Percentiles rank a stretch among this genome's conserved stretches.
These are phyloP conservation scores for Ecliptopera silaceata DNA, from an alignment of 2,888 invertebrate genomes.

Conservation along the genomic window DNA sequence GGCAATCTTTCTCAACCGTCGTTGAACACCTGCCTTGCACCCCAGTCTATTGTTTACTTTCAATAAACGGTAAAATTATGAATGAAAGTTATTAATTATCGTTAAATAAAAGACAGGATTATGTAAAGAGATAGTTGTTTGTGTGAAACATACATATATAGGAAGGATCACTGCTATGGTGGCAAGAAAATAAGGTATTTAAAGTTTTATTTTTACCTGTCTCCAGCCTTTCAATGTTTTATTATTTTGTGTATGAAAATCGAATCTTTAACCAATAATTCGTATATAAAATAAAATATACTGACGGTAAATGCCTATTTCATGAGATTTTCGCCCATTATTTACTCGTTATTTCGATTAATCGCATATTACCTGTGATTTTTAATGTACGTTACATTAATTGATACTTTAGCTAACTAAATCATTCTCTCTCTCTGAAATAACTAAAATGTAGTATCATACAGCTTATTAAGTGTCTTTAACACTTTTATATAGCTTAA, in stretches of 20 bases:
- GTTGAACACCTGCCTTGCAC: conserved; percentile 59
- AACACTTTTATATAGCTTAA: too few species aligned
- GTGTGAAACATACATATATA: neutral
- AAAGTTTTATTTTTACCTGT: neutral
- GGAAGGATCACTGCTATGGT: conserved; percentile 18
- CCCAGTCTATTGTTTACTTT: conserved; percentile 61
- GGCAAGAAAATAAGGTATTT: conserved; percentile 28
- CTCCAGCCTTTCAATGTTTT: neutral
- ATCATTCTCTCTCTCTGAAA: too few species aligned
- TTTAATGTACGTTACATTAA: too few species aligned
- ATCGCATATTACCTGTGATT: too few species aligned
- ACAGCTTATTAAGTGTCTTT: too few species aligned
- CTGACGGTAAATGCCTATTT: too few species aligned
- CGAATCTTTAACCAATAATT: neutral
- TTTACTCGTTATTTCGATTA: too few species aligned
- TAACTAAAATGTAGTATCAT: too few species aligned
- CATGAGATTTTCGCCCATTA: too few species aligned
- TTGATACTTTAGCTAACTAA: too few species aligned
- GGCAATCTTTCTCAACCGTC: conserved; percentile 54
- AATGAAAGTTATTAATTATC: conserved; percentile 51
- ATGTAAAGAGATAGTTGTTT: conserved; percentile 12
- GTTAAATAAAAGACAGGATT: conserved; percentile 12
- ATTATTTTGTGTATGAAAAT: conserved; percentile 18
- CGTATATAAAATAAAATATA: too few species aligned
- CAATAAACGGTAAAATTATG: conserved; percentile 52